A percentile compares a stretch with the other conserved stretches of the same genome.
phyloP scores from a whole-genome alignment of 2,113 vertebrate genomes.

The Herpetotheres cachinnans region DNA sequence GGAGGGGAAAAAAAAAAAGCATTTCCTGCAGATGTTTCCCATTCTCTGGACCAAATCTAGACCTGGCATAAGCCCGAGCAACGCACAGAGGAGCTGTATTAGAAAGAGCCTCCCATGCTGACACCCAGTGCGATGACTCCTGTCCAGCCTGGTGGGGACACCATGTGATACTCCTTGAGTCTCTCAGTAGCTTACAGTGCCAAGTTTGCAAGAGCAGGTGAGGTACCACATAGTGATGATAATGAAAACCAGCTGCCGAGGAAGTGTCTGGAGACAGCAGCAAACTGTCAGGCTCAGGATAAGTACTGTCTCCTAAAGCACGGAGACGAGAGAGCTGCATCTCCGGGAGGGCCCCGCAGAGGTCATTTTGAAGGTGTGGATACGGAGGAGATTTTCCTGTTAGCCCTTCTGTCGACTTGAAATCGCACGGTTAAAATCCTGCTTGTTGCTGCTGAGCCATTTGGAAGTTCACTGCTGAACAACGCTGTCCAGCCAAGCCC shows the following conservation, averaged over 20 bases:
- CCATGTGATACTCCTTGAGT: accelerated
- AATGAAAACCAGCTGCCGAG: not conserved
- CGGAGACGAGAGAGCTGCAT: not conserved
- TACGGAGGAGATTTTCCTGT: not conserved
- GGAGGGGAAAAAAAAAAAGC: not conserved
- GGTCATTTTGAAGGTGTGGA: not conserved
- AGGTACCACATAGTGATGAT: not conserved
- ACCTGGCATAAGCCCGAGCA: not conserved
- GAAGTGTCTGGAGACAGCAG: not conserved
- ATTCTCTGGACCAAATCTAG: not conserved
- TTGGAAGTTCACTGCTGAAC: not conserved
- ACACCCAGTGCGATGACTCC: not conserved
- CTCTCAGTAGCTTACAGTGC: not conserved
- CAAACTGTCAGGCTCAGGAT: not conserved
- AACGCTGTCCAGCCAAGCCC: accelerated
- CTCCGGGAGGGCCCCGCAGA: not conserved
- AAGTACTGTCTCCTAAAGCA: not conserved
- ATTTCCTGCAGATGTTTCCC: not conserved
- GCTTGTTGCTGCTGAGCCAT: not conserved
- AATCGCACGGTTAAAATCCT: not conserved
- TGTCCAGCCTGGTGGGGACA: not conserved
- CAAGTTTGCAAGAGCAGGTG: slow-evolving; percentile 3
- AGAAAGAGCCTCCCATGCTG: not conserved
- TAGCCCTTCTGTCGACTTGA: not conserved
- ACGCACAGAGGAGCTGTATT: not conserved